Evolutionary conservation across 2,113 vertebrate species (phyloP).

Genomic region (Xiphorhynchus elegans): DNA sequence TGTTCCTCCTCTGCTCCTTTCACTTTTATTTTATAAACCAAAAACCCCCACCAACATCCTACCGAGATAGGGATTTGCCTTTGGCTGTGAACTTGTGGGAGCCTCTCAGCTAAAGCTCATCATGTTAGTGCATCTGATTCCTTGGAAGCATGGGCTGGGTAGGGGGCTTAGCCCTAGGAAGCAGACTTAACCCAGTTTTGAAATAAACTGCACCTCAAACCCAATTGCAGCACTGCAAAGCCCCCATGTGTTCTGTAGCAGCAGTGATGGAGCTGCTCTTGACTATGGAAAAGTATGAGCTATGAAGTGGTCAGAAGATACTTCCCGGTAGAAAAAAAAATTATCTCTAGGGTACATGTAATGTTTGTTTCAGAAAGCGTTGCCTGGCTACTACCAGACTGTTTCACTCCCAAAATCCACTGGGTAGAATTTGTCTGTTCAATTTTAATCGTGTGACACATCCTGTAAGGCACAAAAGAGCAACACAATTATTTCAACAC

Average conservation of each 20-base stretch:
- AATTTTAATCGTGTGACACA: not conserved
- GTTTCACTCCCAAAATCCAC: not conserved
- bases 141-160: not conserved
- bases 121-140: too few species aligned
- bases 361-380: not conserved
- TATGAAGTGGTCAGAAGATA: not conserved
- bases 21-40: not conserved
- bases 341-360: not conserved
- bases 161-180: not conserved
- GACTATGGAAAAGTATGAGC: not conserved
- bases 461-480: not conserved
- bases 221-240: not conserved
- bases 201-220: not conserved
- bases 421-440: not conserved
- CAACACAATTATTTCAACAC: not conserved
- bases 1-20: not conserved
- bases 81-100: not conserved
- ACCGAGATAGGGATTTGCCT: not conserved
- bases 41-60: accelerated
- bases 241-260: not conserved
- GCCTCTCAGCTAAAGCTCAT: not conserved
- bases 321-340: not conserved
- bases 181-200: not conserved
- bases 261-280: not conserved
- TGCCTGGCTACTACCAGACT: not conserved